phyloP scores from a whole-genome alignment of 2,797 vertebrate species.

The Clarias fuscus region DNA sequence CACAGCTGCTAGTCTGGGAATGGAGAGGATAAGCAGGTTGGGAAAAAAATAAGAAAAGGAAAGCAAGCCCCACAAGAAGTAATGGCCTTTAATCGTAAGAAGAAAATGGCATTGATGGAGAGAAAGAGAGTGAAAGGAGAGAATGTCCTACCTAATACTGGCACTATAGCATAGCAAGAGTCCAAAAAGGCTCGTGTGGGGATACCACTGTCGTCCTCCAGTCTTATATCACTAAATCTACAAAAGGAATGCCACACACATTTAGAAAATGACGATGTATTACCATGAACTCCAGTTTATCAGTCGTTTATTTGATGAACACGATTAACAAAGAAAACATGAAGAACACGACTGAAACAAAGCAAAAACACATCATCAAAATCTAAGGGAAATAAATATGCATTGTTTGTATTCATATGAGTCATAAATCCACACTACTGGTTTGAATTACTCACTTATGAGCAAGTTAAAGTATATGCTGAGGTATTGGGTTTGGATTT shows the following conservation, averaged over 20 bases:
- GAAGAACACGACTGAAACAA: constrained; percentile 53
- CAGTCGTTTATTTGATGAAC: constrained; percentile 70
- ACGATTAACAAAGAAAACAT: constrained; percentile 60
- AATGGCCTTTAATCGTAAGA: constrained; percentile 8
- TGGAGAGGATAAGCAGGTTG: not conserved
- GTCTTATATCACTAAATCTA: constrained; percentile 97
- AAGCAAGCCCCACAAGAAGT: not conserved
- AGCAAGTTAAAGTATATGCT: constrained; percentile 1
- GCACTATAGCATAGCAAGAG: constrained; percentile 98
- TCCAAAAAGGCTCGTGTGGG: constrained; percentile 96
- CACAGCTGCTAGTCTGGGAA: not conserved
- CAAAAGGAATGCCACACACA: constrained; percentile 71
- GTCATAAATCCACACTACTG: not conserved
- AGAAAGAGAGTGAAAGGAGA: constrained; percentile 21
- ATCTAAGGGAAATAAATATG: not conserved
- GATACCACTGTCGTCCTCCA: constrained; percentile 92
- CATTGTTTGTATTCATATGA: not conserved
- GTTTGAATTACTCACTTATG: not conserved
- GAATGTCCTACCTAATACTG: constrained; percentile 89
- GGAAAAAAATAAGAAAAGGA: not conserved
- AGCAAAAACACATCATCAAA: constrained; percentile 10
- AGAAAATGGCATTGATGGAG: constrained; percentile 9
- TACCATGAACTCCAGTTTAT: constrained; percentile 62
- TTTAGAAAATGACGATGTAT: constrained; percentile 46
- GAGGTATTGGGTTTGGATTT: not conserved